These are phyloP conservation scores for Stenoptilia bipunctidactyla DNA, from an alignment of 2,888 invertebrate genomes.

Conservation along the genomic window DNA sequence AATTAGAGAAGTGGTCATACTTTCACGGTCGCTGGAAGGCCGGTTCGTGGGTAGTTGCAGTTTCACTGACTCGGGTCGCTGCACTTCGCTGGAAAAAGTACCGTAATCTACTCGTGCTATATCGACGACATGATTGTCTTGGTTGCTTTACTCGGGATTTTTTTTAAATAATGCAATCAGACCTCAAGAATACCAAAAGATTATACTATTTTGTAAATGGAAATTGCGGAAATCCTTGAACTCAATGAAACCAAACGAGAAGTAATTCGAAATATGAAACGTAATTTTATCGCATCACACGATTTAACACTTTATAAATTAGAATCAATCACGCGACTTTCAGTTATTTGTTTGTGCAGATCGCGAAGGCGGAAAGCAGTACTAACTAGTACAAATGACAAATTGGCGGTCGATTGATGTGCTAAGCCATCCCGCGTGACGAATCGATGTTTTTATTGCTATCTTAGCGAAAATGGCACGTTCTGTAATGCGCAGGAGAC, in stretches of 20 bases:
- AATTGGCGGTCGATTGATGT: conserved; percentile 40
- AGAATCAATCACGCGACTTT: conserved; percentile 2
- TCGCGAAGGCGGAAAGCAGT: conserved; percentile 22
- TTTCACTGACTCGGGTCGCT: conserved; percentile 55
- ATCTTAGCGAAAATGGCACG: conserved; percentile 53
- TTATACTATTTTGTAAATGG: no score
- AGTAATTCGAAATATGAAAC: not conserved
- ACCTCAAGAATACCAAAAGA: no score
- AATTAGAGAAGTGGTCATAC: conserved; percentile 48
- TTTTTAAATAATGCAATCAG: no score
- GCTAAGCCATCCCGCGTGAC: conserved; percentile 40
- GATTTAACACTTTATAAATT: not conserved
- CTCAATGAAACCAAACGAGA: no score
- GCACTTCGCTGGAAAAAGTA: conserved; percentile 23
- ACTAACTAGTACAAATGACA: conserved; percentile 33
- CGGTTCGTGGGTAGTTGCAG: conserved; percentile 32
- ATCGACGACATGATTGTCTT: conserved; percentile 4
- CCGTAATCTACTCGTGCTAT: conserved; percentile 11
- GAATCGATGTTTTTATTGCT: conserved; percentile 51
- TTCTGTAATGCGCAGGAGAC: conserved; percentile 40
- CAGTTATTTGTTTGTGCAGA: conserved; percentile 16
- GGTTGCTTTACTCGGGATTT: no score
- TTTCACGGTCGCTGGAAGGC: conserved; percentile 37
- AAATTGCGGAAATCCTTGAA: no score
- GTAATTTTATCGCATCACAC: conserved; percentile 1